Percentiles rank a stretch among this genome's conserved stretches.
These are phyloP conservation scores for Epinotia ramella DNA, from an alignment of 2,888 invertebrate species.

Conservation along the genomic window DNA sequence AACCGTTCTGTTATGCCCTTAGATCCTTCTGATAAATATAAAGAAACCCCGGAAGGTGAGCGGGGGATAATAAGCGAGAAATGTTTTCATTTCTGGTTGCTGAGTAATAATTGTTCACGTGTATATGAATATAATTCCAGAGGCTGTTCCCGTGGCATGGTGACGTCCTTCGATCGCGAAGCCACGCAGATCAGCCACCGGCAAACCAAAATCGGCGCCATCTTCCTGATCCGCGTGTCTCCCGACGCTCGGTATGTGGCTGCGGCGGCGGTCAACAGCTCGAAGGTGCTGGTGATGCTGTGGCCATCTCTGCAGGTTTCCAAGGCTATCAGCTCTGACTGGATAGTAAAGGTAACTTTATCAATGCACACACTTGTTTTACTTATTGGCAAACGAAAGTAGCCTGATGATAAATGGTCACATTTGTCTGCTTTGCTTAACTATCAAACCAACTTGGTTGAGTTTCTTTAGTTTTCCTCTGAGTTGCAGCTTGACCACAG, in stretches of 20 bases:
- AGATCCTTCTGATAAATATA: too few relatives aligned
- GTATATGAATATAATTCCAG: conserved; percentile 52
- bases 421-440: too few relatives aligned
- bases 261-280: conserved; percentile 56
- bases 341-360: conserved; percentile 65
- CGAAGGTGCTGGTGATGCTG: conserved; percentile 58
- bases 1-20: too few relatives aligned
- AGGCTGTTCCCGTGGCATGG: conserved; percentile 69
- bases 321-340: conserved; percentile 56
- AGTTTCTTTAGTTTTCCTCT: too few relatives aligned
- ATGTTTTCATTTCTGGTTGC: too few relatives aligned
- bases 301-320: conserved; percentile 67
- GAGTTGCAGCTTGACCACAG: too few relatives aligned
- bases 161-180: conserved; percentile 58
- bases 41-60: too few relatives aligned
- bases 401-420: too few relatives aligned
- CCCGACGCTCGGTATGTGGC: conserved; percentile 74
- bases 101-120: too few relatives aligned
- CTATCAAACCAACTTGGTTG: too few relatives aligned
- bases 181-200: conserved; percentile 52
- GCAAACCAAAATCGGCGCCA: conserved; percentile 48
- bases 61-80: too few relatives aligned
- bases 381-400: neutral
- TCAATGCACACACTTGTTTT: too few relatives aligned
- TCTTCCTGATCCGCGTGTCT: conserved; percentile 65